Evolutionary conservation across 2,113 vertebrate genomes (phyloP).

Genomic region (Heterotis niloticus): DNA sequence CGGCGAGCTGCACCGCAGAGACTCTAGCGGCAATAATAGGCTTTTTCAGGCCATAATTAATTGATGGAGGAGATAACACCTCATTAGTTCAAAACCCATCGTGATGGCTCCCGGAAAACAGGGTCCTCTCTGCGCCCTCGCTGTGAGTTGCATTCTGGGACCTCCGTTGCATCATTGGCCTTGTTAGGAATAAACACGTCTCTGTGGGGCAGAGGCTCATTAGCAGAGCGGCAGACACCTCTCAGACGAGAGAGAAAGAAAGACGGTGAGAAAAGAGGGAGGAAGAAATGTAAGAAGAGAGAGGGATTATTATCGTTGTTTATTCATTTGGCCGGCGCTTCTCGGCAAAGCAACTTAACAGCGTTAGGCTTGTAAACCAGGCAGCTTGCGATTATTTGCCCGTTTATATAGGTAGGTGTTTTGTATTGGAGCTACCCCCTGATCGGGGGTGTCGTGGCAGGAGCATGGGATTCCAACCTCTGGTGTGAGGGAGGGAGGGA

Average conservation of each 20-base stretch:
- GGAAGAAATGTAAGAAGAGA: too few relatives aligned
- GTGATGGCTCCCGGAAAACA: conserved; percentile 11
- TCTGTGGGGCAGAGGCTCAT: conserved; percentile 48
- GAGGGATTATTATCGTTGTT: too few relatives aligned
- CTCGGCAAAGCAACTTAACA: too few relatives aligned
- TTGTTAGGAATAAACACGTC: conserved; percentile 29
- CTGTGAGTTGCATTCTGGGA: conserved; percentile 31
- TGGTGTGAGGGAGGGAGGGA: too few relatives aligned
- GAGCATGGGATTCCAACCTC: conserved; percentile 7
- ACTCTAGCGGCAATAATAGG: neutral
- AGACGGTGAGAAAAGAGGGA: neutral
- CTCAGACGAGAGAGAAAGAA: conserved; percentile 37
- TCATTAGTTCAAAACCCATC: conserved; percentile 22
- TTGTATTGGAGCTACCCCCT: too few relatives aligned
- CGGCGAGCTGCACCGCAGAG: neutral
- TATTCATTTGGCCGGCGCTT: too few relatives aligned
- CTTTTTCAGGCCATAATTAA: conserved; percentile 28
- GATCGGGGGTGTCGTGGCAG: neutral
- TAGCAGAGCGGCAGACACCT: conserved; percentile 41
- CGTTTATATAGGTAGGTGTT: too few relatives aligned
- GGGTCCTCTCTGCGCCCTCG: conserved; percentile 28
- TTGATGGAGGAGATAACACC: neutral
- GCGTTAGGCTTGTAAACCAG: too few relatives aligned
- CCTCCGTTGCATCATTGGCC: conserved; percentile 31
- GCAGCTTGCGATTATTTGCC: too few relatives aligned